A percentile compares a stretch with the other conserved stretches of the same genome.
phyloP scores from a whole-genome alignment of 2,113 vertebrate genomes.

The Archocentrus centrarchus region DNA sequence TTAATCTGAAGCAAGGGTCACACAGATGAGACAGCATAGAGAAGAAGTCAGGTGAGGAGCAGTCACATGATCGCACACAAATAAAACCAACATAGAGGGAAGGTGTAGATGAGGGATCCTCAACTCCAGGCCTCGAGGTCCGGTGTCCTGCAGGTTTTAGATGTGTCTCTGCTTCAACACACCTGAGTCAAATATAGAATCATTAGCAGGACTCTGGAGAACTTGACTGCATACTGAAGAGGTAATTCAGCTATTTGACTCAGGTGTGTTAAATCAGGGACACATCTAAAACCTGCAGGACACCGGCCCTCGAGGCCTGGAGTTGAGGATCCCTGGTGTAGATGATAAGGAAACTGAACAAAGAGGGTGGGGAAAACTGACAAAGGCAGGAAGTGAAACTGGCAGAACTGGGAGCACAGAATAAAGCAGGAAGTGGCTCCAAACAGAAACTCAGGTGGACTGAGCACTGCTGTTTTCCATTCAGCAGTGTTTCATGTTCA shows the following conservation, averaged over 20 bases:
- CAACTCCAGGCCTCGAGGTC: no score
- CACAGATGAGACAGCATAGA: background rate
- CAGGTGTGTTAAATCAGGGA: no score
- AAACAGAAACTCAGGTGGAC: background rate
- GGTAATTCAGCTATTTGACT: no score
- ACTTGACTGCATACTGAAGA: no score
- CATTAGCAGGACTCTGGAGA: no score
- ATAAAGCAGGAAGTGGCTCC: background rate
- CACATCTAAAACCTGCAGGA: no score
- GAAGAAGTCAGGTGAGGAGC: background rate
- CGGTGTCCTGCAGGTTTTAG: no score
- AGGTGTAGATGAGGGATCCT: background rate
- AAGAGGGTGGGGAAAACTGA: background rate
- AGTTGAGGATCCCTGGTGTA: background rate
- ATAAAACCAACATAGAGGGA: background rate
- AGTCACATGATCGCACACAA: background rate
- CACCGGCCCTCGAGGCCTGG: no score
- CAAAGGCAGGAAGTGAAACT: background rate
- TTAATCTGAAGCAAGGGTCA: background rate
- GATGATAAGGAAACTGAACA: background rate
- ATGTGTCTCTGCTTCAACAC: no score
- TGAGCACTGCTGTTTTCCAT: background rate
- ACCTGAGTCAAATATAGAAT: no score
- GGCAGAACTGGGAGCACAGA: accelerated
- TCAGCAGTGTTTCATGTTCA: background rate